Evolutionary conservation across 2,113 vertebrate genomes (phyloP), one percentile per base, ranked within the genome.

Genomic region (Isichthys henryi): DNA sequence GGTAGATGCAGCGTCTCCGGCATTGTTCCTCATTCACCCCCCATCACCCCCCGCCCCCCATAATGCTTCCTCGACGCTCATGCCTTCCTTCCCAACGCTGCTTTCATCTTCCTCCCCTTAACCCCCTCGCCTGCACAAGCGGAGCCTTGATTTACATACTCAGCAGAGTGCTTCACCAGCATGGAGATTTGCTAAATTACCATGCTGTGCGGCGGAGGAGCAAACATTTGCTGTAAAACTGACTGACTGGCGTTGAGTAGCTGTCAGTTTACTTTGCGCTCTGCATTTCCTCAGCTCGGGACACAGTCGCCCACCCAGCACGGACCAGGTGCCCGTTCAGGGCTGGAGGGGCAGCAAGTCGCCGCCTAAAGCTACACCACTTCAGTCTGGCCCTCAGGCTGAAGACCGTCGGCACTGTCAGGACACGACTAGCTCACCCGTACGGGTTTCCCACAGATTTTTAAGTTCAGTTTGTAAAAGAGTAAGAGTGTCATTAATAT

Each of bases 51-150:
- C n/a, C n/a, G n/a, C n/a, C n/a, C n/a, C n/a, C n/a, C n/a, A n/a
- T 89, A 88, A 94, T 90, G 90, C 91, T 85, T 90, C 91, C 91
- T 92, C 89, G 92, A 46, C 53, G 88, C 88, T 90, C 77, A 43
- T 50, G 85, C 88, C 88, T 89, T 88, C 48, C 83, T 31, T 91
- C 89, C 90, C 70, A 83, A 90, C 62, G 88, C 90, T 62, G 49
- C 89, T 89, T 92, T 92, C 91, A 92, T 92, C 90, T 91, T 43
- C 52, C 70, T 92, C 92, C 70, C 21, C 89, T 91, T 92, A 92
- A 91, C 93, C 62, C 93, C 21, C 5, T 48, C 39, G 90, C 92
- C 89, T 90, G 84, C 93, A 90, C 91, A 92, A 93, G 92, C 92
- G 31, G 43, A 92, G 92, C 74, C 4, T 4, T 8, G 58, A 74